phyloP scores from a whole-genome alignment of 2,113 vertebrate species.

The Pristiophorus japonicus region DNA sequence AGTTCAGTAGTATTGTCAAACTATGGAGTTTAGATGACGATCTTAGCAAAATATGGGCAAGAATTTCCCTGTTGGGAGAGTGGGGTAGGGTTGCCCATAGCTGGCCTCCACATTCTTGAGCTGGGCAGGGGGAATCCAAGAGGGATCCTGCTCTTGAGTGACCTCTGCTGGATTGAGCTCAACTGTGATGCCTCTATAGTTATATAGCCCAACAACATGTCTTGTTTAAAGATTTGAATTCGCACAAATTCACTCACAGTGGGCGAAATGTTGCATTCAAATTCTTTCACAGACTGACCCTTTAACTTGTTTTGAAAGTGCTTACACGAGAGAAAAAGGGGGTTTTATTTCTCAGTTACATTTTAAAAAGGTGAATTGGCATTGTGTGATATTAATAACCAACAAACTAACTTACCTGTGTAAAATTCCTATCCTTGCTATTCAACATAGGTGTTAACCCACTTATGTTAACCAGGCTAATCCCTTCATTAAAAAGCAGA shows the following conservation, averaged over 20 bases:
- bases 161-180: background rate
- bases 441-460: background rate
- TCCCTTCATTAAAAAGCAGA: background rate
- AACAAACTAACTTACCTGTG: background rate
- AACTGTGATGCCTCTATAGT: background rate
- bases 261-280: background rate
- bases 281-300: background rate
- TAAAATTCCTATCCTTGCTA: background rate
- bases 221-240: background rate
- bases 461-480: background rate
- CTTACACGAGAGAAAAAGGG: background rate
- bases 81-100: too few species aligned
- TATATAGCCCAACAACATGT: background rate
- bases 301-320: background rate
- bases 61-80: background rate
- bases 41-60: background rate
- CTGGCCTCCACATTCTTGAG: background rate
- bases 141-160: background rate
- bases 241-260: background rate
- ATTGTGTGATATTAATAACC: background rate
- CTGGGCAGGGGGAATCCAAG: background rate
- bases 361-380: background rate
- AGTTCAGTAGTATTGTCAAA: background rate
- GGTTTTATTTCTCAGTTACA: background rate
- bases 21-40: too few species aligned